A percentile compares a stretch with the other conserved stretches of the same genome.
Conservation (phyloP, 2,888 invertebrate genomes). For the Cantharis nigra region DNA sequence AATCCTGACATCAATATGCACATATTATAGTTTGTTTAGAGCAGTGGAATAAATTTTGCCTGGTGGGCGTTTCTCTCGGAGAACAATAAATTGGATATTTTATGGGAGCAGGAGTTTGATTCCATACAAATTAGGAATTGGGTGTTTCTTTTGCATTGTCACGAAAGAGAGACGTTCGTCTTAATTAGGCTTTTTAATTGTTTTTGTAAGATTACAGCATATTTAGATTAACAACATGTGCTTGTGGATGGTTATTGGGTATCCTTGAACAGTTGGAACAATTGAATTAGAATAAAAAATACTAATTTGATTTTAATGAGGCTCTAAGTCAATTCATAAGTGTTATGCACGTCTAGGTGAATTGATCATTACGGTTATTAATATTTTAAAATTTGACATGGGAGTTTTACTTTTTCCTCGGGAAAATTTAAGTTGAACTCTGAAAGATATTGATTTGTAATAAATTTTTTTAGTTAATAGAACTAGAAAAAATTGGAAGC, state of each 20-base stretch:
- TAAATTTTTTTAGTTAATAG: background rate
- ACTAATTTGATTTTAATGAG: background rate
- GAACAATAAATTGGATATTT: too few relatives aligned
- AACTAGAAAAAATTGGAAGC: background rate
- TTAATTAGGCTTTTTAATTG: background rate
- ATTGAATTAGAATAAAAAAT: background rate
- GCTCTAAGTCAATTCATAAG: background rate
- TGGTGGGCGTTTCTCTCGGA: too few relatives aligned
- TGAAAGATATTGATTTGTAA: background rate
- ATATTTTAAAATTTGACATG: background rate
- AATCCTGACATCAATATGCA: too few relatives aligned
- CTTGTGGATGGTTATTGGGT: background rate
- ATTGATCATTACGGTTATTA: background rate
- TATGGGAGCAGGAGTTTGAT: background rate
- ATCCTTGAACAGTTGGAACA: background rate
- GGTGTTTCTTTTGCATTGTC: background rate
- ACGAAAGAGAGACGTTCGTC: background rate
- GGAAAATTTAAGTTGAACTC: background rate
- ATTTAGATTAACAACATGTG: background rate
- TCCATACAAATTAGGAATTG: background rate
- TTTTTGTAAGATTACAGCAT: background rate
- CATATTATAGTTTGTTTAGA: too few relatives aligned
- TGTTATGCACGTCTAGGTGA: background rate
- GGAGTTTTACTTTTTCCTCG: background rate
- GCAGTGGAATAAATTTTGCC: too few relatives aligned